Base-by-base conservation (phyloP, 2,888 invertebrate genomes). In the Alviniconcha strummeri region DNA sequence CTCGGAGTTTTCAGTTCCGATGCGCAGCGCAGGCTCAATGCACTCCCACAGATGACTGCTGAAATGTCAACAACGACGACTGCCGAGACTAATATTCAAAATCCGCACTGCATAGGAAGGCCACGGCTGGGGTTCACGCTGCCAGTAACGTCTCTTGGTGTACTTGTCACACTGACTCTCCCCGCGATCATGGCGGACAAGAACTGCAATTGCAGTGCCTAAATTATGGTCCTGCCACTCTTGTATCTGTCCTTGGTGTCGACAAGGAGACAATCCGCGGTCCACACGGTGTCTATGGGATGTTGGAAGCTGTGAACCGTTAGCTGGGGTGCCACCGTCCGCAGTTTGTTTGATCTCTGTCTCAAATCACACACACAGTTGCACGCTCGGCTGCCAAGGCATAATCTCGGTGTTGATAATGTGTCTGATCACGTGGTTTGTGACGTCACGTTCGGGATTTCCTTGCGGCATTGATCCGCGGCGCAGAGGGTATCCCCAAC, bases 381-480 rank as follows among this genome's bases (percentile, higher is more conserved):
- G 77, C 77, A 77, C 67, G 19, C 77, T 82, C 77, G 57, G 71
- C 77, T 77, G 69, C 82, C 72, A 75, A 19, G 71, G 67, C 76
- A 82, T 82, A 82, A 82, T 82, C 82, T 82, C 82, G 75, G 76
- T 82, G 82, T 82, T 82, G 82, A 82, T 82, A 82, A 82, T 82
- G 82, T 82, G 82, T 67, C 77, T 82, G 69, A 75, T 82, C 82
- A 82, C 82, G 82, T 82, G 82, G 69, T 55, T 55, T 9, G 56
- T 82, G 82, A 82, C 82, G 82, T 82, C 67, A 77, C 19, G 9
- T 17, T n/a, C 36, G 82, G 82, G 77, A 77, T 82, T 77, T 77
- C 82, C 69, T 82, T 17, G 71, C 9, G 74, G 56, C 71, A 60
- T 60, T 13, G 60, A 60, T 60, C 60, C 13, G 13, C 6, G 36